Evolutionary conservation across 2,888 invertebrate genomes (phyloP).

Genomic region (Oxyteleia sp.): DNA sequence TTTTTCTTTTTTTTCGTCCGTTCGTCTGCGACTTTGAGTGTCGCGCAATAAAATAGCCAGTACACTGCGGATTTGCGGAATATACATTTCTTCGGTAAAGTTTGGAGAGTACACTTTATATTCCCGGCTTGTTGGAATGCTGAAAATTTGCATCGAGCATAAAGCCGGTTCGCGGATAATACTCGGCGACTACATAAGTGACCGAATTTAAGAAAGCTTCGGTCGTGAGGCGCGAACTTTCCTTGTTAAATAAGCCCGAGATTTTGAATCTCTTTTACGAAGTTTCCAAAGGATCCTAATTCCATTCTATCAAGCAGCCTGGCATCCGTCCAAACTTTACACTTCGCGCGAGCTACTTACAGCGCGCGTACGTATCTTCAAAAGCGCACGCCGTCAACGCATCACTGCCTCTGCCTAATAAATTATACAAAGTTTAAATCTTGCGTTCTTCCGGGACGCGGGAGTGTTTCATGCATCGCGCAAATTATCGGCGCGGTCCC

Average conservation of each 20-base stretch:
- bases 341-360: slow-evolving; percentile 58
- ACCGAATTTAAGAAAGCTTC: slow-evolving; percentile 70
- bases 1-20: too few relatives aligned
- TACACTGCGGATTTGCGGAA: slow-evolving; percentile 35
- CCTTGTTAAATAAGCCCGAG: slow-evolving; percentile 77
- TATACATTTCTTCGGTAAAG: slow-evolving; percentile 51
- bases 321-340: slow-evolving; percentile 72
- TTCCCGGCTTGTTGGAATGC: slow-evolving; percentile 62
- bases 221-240: slow-evolving; percentile 75
- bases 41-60: slow-evolving; percentile 56
- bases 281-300: slow-evolving; percentile 69
- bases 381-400: slow-evolving; percentile 64
- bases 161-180: slow-evolving; percentile 65
- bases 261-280: slow-evolving; percentile 74
- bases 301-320: slow-evolving; percentile 69
- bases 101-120: slow-evolving; percentile 49
- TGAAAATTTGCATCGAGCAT: slow-evolving; percentile 63
- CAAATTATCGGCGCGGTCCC: slow-evolving; percentile 35
- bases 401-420: slow-evolving; percentile 61
- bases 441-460: slow-evolving; percentile 6
- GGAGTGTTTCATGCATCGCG: slow-evolving; percentile 10
- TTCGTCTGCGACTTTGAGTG: slow-evolving; percentile 18
- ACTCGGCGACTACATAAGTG: slow-evolving; percentile 65
- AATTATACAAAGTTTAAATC: slow-evolving; percentile 70
- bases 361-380: slow-evolving; percentile 54